Evolutionary conservation across 2,888 invertebrate genomes (phyloP), one percentile per base, ranked within the genome.

Genomic region (Epirrhoe tristata): DNA sequence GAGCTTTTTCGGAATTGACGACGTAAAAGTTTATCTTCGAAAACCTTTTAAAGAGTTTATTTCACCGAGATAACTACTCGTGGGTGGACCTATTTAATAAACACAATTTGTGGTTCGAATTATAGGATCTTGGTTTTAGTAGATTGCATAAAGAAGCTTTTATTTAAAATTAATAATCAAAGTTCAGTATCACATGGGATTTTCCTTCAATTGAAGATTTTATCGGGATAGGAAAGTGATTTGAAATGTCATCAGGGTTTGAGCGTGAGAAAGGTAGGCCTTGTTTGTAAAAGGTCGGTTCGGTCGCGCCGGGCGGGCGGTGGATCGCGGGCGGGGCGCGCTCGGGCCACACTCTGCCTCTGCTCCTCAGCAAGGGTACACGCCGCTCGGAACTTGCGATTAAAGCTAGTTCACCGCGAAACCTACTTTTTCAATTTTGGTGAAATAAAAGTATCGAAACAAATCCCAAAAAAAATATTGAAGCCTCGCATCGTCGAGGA

Each of bases 371-470:
- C 61, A 75, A 66, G 79, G 79, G 59, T 78, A 81, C 84, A 84
- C 90, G 88, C 80, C 57, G 70, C 53, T 14, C 53, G 34, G 46
- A 57, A 43, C 62, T 56, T 39, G 12, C 39, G 31, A 51, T 51
- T 14, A 32, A 8, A 8, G 8, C 34, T 63, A 55, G 65, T 54
- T 43, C 66, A 75, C 78, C 82, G 85, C 83, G 84, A 75, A 63
- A 82, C 81, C 78, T 86, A 83, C 77, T 86, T 87, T 74, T 79
- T 79, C 63, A 72, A 76, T 43, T 77, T 87, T 87, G 87, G 83
- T 82, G 34, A 67, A 59, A 59, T 46, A 67, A 63, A 67, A 63
- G 17, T 56, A 34, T 3, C 51, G 12, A 51, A 56, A 67, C 17
- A 46, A 55, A 5, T 16, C 4, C 8, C 7, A 43, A 14, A 51